Percentiles rank a stretch among this genome's conserved stretches.
Evolutionary conservation across 2,888 invertebrate species (phyloP).

Genomic region (Trichopoda pennipes): DNA sequence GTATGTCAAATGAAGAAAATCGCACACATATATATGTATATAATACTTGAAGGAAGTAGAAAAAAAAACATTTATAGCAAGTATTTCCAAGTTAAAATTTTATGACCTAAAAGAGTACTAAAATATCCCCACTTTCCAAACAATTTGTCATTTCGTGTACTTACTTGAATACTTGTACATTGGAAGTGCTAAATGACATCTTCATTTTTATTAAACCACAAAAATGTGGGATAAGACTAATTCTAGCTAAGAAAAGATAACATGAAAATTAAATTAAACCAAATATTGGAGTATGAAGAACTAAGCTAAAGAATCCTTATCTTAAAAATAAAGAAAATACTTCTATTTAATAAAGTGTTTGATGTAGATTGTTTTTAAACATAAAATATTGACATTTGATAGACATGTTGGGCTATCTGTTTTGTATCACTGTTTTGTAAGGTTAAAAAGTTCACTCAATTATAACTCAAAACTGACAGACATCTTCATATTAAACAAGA

Average conservation of each 20-base stretch:
- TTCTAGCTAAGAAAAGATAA: conserved; percentile 24
- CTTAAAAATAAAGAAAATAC: background rate
- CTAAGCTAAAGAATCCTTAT: conserved; percentile 23
- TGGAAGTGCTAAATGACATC: conserved; percentile 41
- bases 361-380: background rate
- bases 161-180: too few relatives aligned
- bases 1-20: conserved; percentile 41
- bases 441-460: conserved; percentile 57
- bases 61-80: background rate
- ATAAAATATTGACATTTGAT: conserved; percentile 50
- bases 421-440: conserved; percentile 42
- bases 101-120: conserved; percentile 32
- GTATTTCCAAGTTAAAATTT: conserved; percentile 38
- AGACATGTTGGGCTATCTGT: conserved; percentile 59
- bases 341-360: background rate
- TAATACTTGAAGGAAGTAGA: conserved; percentile 3
- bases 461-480: conserved; percentile 60
- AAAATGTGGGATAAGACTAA: conserved; percentile 33
- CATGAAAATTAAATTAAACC: conserved; percentile 57
- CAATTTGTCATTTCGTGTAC: conserved; percentile 50
- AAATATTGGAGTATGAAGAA: conserved; percentile 16
- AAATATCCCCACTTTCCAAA: conserved; percentile 7
- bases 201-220: background rate
- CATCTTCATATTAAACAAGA: conserved; percentile 40
- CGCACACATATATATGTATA: background rate